phyloP scores from a whole-genome alignment of 1,140 invertebrate species.

The Drosophila biarmipes region DNA sequence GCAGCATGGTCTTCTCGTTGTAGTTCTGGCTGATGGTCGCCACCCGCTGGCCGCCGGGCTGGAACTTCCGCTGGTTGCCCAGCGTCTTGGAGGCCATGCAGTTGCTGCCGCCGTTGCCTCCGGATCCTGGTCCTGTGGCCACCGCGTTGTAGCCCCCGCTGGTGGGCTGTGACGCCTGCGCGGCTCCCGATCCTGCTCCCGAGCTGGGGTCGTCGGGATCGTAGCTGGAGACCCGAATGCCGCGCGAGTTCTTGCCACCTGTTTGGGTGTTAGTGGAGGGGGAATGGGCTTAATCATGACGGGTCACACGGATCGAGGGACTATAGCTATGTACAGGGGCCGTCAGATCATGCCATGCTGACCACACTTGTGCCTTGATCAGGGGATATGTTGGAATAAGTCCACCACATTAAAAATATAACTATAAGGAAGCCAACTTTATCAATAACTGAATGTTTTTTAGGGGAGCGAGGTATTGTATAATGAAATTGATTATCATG shows the following conservation, averaged over 20 bases:
- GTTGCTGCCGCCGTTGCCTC: constrained; percentile 46
- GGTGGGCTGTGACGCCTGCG: constrained; percentile 59
- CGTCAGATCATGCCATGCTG: constrained; percentile 29
- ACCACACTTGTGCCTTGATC: constrained; percentile 1
- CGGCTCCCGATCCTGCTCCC: constrained; percentile 42
- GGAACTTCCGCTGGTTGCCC: constrained; percentile 84
- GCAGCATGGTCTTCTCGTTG: constrained; percentile 97
- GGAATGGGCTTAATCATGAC: constrained; percentile 22
- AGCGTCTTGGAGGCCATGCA: constrained; percentile 84
- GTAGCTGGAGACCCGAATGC: constrained; percentile 88
- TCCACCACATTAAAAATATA: too few relatives aligned
- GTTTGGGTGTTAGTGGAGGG: constrained; percentile 46
- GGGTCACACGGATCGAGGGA: constrained; percentile 1
- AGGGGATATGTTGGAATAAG: too few relatives aligned
- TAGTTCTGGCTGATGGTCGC: constrained; percentile 93
- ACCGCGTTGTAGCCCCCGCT: constrained; percentile 80
- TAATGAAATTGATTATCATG: too few relatives aligned
- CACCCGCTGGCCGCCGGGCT: constrained; percentile 88
- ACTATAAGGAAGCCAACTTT: too few relatives aligned
- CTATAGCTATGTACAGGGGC: constrained; percentile 21
- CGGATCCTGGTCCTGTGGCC: constrained; percentile 55
- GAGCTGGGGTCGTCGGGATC: constrained; percentile 88
- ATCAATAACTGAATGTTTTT: too few relatives aligned
- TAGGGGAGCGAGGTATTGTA: too few relatives aligned
- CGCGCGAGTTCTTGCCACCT: constrained; percentile 88